Conservation (phyloP, 2,888 invertebrate genomes). For the Rhynchonema sp. region DNA sequence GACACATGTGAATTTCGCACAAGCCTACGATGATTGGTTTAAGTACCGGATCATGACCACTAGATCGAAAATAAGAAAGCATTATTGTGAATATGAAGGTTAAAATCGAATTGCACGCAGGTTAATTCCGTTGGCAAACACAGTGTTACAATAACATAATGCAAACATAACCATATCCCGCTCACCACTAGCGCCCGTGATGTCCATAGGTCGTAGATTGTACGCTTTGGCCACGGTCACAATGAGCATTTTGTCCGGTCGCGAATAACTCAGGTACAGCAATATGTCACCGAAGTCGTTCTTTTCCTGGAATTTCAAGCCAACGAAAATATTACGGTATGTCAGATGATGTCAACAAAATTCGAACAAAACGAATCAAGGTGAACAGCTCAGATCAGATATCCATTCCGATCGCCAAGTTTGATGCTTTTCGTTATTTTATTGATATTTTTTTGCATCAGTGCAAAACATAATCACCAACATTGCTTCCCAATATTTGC, state of each 20-base stretch:
- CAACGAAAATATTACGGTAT: background rate
- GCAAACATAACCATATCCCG: too few species aligned
- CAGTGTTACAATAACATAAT: too few species aligned
- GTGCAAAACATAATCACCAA: constrained; percentile 25
- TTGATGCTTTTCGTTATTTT: background rate
- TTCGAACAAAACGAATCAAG: background rate
- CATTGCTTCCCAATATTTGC: constrained; percentile 60
- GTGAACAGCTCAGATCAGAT: too few species aligned
- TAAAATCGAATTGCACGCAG: too few species aligned
- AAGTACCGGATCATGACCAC: too few species aligned
- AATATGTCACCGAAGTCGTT: constrained; percentile 73
- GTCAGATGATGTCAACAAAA: background rate
- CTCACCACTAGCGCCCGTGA: constrained; percentile 73
- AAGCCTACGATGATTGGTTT: too few species aligned
- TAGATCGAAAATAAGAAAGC: too few species aligned
- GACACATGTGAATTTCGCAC: too few species aligned
- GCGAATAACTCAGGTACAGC: constrained; percentile 71
- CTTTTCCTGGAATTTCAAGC: constrained; percentile 43
- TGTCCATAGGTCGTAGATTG: constrained; percentile 76
- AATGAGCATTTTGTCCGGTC: constrained; percentile 69
- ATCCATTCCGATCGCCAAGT: too few species aligned
- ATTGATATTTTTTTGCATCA: background rate
- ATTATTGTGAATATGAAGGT: too few species aligned
- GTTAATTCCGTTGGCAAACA: too few species aligned
- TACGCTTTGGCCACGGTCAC: constrained; percentile 75